These are phyloP conservation scores for Halichondria panicea DNA, from an alignment of 37 sponge, comb jelly and placozoan genomes.

Conservation along the genomic window DNA sequence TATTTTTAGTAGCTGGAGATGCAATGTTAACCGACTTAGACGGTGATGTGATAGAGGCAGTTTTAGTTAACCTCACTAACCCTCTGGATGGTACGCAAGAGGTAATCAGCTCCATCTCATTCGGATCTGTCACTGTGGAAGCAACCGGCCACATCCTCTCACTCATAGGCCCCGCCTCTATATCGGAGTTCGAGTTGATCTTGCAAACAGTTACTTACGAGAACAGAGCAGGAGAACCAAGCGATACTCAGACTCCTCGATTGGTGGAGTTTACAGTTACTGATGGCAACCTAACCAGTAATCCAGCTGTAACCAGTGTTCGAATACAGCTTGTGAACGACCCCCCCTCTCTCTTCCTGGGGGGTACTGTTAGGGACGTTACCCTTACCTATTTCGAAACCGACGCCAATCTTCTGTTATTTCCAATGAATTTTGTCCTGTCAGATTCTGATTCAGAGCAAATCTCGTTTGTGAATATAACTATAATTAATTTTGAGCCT, in stretches of 20 bases:
- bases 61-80: slow-evolving; percentile 47
- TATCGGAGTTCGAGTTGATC: slow-evolving; percentile 35
- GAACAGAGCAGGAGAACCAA: slow-evolving; percentile 64
- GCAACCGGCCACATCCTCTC: neutral
- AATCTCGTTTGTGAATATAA: slow-evolving; percentile 33
- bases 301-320: slow-evolving; percentile 18
- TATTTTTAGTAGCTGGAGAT: slow-evolving; percentile 28
- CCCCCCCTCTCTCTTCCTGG: slow-evolving; percentile 52
- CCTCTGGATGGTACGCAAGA: slow-evolving; percentile 47
- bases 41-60: slow-evolving; percentile 24
- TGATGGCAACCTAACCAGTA: slow-evolving; percentile 51
- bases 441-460: slow-evolving; percentile 45
- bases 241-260: slow-evolving; percentile 14
- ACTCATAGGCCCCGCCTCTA: slow-evolving; percentile 44
- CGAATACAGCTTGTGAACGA: slow-evolving; percentile 54
- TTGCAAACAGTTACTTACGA: slow-evolving; percentile 51
- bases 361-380: slow-evolving; percentile 14
- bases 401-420: slow-evolving; percentile 19
- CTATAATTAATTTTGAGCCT: slow-evolving; percentile 20
- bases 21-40: slow-evolving; percentile 55
- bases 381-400: slow-evolving; percentile 44
- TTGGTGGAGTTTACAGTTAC: slow-evolving; percentile 37
- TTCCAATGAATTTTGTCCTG: neutral
- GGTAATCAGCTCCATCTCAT: neutral
- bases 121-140: neutral